Conservation (phyloP, 92 coral and sea anemone species). For the Phymanthus crucifer region DNA sequence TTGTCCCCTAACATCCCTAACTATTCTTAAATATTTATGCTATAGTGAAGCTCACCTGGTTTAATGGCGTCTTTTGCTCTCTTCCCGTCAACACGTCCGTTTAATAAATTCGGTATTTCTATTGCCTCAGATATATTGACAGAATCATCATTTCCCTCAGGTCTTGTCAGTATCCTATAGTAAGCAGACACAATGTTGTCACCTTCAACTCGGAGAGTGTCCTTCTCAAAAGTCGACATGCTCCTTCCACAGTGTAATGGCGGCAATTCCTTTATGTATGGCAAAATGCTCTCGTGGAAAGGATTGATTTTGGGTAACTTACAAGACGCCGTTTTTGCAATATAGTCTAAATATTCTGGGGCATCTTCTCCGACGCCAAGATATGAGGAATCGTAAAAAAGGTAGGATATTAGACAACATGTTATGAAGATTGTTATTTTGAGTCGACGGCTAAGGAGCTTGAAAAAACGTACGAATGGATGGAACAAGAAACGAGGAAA, state of each 20-base stretch:
- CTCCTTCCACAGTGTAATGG: constrained; percentile 34
- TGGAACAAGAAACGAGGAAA: background rate
- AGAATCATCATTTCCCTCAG: constrained; percentile 45
- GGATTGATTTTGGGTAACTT: constrained; percentile 45
- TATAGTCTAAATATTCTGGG: constrained; percentile 29
- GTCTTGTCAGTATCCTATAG: constrained; percentile 51
- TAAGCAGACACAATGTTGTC: constrained; percentile 49
- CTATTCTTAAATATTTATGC: too few relatives aligned
- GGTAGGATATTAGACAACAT: background rate
- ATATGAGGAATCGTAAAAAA: constrained; percentile 1
- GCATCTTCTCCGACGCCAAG: constrained; percentile 13
- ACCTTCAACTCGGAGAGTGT: constrained; percentile 49
- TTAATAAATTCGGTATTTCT: constrained; percentile 22
- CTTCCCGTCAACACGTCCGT: background rate
- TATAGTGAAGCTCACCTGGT: constrained; percentile 18
- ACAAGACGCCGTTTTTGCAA: constrained; percentile 37
- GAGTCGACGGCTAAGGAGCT: constrained; percentile 14
- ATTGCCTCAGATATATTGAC: constrained; percentile 48
- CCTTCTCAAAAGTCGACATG: constrained; percentile 54
- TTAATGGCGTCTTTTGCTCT: constrained; percentile 9
- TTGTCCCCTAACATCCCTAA: too few relatives aligned
- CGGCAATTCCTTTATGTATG: constrained; percentile 33
- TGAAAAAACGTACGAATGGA: background rate
- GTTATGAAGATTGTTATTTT: background rate
- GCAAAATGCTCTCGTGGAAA: constrained; percentile 40